These are phyloP conservation scores for Drosophila orosa DNA, from an alignment of 1,140 invertebrate genomes.

Conservation along the genomic window DNA sequence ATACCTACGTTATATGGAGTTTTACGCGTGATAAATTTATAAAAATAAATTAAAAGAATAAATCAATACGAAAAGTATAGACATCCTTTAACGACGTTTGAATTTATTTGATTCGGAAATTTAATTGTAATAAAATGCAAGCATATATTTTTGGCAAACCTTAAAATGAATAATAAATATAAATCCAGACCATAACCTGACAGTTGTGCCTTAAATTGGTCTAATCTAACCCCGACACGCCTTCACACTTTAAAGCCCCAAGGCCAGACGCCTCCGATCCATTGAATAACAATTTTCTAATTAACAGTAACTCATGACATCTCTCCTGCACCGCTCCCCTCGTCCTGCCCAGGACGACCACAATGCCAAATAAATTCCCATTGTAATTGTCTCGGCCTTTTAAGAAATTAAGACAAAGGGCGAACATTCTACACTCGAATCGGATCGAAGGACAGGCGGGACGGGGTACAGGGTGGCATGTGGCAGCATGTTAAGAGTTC, in stretches of 20 bases:
- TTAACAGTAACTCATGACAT: constrained; percentile 68
- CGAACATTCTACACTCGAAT: constrained; percentile 12
- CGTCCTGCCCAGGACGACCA: constrained; percentile 23
- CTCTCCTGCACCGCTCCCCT: not conserved
- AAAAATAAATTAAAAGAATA: too few relatives aligned
- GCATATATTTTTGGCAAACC: not conserved
- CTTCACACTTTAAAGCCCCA: constrained; percentile 14
- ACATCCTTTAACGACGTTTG: not conserved
- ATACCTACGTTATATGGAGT: too few relatives aligned
- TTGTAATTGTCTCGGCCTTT: constrained; percentile 67
- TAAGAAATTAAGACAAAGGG: constrained; percentile 44
- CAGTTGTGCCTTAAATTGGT: constrained; percentile 6
- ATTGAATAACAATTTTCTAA: constrained; percentile 68
- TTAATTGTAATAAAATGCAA: constrained; percentile 1
- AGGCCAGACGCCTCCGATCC: constrained; percentile 3
- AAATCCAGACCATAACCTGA: constrained; percentile 1
- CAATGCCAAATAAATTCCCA: constrained; percentile 59
- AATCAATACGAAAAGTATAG: not conserved
- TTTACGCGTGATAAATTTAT: too few relatives aligned
- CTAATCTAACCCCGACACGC: constrained; percentile 2
- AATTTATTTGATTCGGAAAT: not conserved
- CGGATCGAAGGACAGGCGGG: constrained; percentile 15
- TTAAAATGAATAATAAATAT: constrained; percentile 10
- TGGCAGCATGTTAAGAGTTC: constrained; percentile 5
- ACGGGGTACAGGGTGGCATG: not conserved